Base-by-base conservation (phyloP, 2,797 vertebrate genomes). In the Buceros bicornis region DNA sequence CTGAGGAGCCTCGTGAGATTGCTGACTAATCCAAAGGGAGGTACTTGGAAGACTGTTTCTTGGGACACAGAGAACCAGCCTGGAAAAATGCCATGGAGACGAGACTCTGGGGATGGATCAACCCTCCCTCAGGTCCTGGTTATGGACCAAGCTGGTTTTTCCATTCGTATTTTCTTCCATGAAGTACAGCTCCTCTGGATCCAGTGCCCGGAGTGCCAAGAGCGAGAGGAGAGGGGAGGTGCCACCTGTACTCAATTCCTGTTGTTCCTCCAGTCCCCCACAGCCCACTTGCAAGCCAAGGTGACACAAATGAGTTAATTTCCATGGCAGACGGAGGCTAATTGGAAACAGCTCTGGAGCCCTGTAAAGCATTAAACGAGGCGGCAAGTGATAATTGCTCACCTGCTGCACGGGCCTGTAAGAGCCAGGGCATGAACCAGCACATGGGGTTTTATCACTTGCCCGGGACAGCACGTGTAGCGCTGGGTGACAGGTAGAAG, bases 231-330 rank as follows among this genome's bases (percentile, higher is more conserved):
- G 80, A 94, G 26, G 24, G 50, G 58, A 87, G 57, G 50, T 82
- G 43, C 42, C 91, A 95, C 91, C 94, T 89, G 82, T 11, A 71
- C 64, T 82, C 77, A 64, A 57, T 84, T 84, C 56, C 64, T 29
- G 60, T 77, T 35, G 47, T 89, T 93, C 54, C 51, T 43, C 50
- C 37, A 29, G 40, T n/a, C 90, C 79, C 82, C 94, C 70, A 42
- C 67, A 93, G 71, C 31, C 79, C 48, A 25, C 85, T 95, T 65
- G 66, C 45, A 71, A 93, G 50, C 64, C 90, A 82, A 92, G 85
- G 94, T 97, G 96, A 97, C 92, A 97, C 87, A 96, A 96, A 96
- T 92, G 88, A 97, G 90, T 94, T 97, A 83, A 97, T 97, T 96
- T 94, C 92, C 91, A 91, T 85, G 77, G 93, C 70, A 61, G 57